Conservation (phyloP, 2,888 invertebrate species). For the Phortica magna region DNA sequence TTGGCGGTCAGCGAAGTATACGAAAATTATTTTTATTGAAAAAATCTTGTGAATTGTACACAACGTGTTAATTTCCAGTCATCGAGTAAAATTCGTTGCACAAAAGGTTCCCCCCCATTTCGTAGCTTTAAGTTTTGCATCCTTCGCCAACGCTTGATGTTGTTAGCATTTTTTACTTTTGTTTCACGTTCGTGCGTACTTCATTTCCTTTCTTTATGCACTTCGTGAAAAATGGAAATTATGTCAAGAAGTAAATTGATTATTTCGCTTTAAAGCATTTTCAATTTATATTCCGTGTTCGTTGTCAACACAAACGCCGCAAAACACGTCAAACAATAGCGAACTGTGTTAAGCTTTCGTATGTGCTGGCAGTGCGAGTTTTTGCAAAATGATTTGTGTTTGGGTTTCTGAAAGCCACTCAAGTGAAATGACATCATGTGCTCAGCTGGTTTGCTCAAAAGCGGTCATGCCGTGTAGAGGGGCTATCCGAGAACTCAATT, state of each 20-base stretch:
- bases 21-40: background rate
- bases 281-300: slow-evolving; percentile 74
- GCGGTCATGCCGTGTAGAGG: too few species aligned
- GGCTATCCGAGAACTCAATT: background rate
- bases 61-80: background rate
- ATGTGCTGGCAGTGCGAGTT: background rate
- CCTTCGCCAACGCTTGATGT: background rate
- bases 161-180: background rate
- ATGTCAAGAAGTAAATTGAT: slow-evolving; percentile 77
- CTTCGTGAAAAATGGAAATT: slow-evolving; percentile 77
- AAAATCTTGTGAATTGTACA: background rate
- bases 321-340: slow-evolving; percentile 55
- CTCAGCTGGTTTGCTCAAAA: slow-evolving; percentile 31
- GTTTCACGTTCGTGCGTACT: slow-evolving; percentile 17
- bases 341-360: slow-evolving; percentile 11
- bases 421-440: slow-evolving; percentile 75
- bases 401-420: slow-evolving; percentile 57
- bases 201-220: slow-evolving; percentile 54
- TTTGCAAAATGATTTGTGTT: slow-evolving; percentile 13
- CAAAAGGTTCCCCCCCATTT: too few species aligned
- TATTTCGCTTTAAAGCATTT: slow-evolving; percentile 77
- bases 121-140: too few species aligned
- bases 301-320: slow-evolving; percentile 65
- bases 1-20: slow-evolving; percentile 19
- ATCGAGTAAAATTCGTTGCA: background rate